These are phyloP conservation scores for Glossophaga mutica DNA, from an alignment of 2,797 vertebrate species.

Conservation along the genomic window DNA sequence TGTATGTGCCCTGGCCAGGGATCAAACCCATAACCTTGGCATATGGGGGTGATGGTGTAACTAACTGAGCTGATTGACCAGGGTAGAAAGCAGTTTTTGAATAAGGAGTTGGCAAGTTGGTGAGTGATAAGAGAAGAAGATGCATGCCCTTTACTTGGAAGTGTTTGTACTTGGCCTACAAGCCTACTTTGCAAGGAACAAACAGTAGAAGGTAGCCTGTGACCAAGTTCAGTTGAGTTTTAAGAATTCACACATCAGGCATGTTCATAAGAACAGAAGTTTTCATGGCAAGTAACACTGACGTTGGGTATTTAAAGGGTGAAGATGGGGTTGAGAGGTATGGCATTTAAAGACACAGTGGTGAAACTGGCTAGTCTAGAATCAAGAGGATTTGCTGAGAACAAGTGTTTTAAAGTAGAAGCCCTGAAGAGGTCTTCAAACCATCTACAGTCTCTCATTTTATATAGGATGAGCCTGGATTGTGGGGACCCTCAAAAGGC, in stretches of 20 bases:
- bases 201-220: neutral
- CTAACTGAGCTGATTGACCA: neutral
- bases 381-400: neutral
- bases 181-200: neutral
- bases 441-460: neutral
- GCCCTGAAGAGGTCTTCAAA: neutral
- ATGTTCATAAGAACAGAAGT: neutral
- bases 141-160: neutral
- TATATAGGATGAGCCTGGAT: neutral
- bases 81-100: neutral
- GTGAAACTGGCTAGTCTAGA: neutral
- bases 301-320: neutral
- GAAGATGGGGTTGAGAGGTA: neutral
- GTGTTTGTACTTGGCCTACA: neutral
- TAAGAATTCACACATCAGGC: neutral
- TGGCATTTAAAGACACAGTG: neutral
- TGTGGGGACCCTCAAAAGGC: neutral
- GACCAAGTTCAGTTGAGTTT: neutral
- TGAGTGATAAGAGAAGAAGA: neutral
- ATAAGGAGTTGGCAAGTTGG: neutral
- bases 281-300: neutral
- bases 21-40: no score
- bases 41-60: no score
- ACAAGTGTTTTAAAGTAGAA: constrained; percentile 34
- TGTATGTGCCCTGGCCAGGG: no score